A percentile compares a stretch with the other conserved stretches of the same genome.
Conservation (phyloP, 2,797 vertebrate species). For the Urophycis tenuis region DNA sequence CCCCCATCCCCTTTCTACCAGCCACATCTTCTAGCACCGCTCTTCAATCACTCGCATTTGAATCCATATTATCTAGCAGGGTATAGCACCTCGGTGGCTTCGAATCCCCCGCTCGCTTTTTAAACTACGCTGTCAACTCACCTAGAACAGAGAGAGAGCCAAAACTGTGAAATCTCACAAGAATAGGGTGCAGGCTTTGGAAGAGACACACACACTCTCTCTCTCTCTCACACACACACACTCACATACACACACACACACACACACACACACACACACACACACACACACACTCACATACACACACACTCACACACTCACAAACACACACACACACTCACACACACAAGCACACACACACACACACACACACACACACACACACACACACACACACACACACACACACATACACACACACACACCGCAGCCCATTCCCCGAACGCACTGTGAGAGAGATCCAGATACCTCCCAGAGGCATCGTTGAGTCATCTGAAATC, state of each 20-base stretch:
- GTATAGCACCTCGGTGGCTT: neutral
- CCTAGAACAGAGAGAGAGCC: neutral
- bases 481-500: neutral
- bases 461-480: neutral
- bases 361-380: no score
- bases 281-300: neutral
- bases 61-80: neutral
- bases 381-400: neutral
- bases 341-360: no score
- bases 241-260: neutral
- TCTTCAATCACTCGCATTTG: neutral
- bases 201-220: neutral
- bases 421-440: neutral
- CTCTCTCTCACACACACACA: neutral
- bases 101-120: neutral
- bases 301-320: no score
- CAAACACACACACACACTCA: no score
- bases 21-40: no score
- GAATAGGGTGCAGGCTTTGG: neutral
- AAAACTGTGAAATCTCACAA: neutral
- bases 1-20: neutral
- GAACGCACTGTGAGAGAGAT: neutral
- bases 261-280: neutral
- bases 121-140: neutral
- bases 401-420: neutral